Base-by-base conservation (phyloP, 2,797 vertebrate species). In the Benthosema pterotum region DNA sequence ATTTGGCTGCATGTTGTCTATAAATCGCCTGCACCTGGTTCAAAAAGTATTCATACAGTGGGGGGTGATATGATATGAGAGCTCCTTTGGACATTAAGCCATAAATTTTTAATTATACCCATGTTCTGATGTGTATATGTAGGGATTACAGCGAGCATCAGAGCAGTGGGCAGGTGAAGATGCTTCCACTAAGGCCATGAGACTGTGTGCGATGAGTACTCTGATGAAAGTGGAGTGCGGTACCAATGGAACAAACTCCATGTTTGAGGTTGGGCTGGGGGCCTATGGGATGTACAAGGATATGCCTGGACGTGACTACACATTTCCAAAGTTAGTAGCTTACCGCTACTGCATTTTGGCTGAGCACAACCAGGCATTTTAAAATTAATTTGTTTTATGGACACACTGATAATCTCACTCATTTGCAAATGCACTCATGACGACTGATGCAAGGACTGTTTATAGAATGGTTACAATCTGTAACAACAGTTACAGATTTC, bases 261-360 rank as follows among this genome's bases (percentile, higher is more conserved):
- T 99, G 95, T 93, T 97, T 74, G 77, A 93, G 42, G 88, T 99
- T 38, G 94, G 93, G 2, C 91, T 99, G 14, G 88, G 88, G 2
- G 90, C 93, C 6, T 96, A 80, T 0, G 95, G 95, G n/a, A 91
- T 96, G 38, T 99, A 99, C 17, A 68, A 87, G 18, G 90, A 82
- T 25, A 85, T 97, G 14, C 95, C 95, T 0, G 97, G 97, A 65
- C 79, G 95, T 63, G 97, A 99, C 79, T 99, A 97, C 78, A 98
- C 94, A 42, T 95, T 99, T 57, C 91, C 95, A 7, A 72, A 78
- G 87, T 91, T 22, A 0, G 84, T n/a, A n/a, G n/a, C n/a, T n/a
- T 83, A 60, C 49, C 43, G 3, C 32, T 8, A 1, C 32, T 2
- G 32, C 32, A 38, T 7, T 11, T 3, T 5, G n/a, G n/a, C n/a